Evolutionary conservation across 2,797 vertebrate species (phyloP).

Genomic region (Decapterus maruadsi): DNA sequence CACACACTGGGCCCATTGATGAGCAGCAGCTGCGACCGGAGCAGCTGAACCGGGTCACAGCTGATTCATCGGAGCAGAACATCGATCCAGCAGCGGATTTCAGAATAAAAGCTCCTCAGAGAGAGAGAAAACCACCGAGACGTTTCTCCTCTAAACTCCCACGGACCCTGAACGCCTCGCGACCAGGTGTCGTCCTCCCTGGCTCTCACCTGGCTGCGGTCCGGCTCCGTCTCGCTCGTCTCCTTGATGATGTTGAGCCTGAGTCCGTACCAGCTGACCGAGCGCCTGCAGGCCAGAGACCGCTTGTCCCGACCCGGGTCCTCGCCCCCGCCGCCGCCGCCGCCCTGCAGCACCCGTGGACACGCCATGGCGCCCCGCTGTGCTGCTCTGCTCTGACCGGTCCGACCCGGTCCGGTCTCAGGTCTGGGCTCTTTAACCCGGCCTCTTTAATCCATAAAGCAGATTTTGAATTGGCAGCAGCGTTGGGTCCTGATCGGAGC

Average conservation of each 20-base stretch:
- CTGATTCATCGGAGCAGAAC: constrained; percentile 33
- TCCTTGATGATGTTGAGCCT: constrained; percentile 67
- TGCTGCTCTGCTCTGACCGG: constrained; percentile 2
- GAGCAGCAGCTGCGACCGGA: constrained; percentile 48
- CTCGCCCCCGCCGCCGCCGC: constrained; percentile 14
- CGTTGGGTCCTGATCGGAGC: constrained; percentile 12
- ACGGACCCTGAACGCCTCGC: background rate
- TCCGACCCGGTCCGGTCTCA: background rate
- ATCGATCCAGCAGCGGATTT: constrained; percentile 33
- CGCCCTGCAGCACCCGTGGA: constrained; percentile 9
- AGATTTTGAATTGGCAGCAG: constrained; percentile 59
- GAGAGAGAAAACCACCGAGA: constrained; percentile 6
- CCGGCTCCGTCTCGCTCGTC: constrained; percentile 33
- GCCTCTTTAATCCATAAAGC: constrained; percentile 56
- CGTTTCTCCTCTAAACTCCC: background rate
- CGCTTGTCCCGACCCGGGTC: constrained; percentile 6
- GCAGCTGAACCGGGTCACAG: constrained; percentile 22
- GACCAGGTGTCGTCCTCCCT: background rate
- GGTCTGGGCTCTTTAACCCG: background rate
- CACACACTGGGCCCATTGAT: constrained; percentile 11
- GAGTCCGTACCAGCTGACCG: constrained; percentile 59
- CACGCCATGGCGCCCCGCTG: constrained; percentile 49
- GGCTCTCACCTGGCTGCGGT: constrained; percentile 52
- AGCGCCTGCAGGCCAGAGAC: constrained; percentile 58
- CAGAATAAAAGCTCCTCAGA: constrained; percentile 14